Evolutionary conservation across 2,113 vertebrate species (phyloP), one percentile per base, ranked within the genome.

Genomic region (Cromileptes altivelis): DNA sequence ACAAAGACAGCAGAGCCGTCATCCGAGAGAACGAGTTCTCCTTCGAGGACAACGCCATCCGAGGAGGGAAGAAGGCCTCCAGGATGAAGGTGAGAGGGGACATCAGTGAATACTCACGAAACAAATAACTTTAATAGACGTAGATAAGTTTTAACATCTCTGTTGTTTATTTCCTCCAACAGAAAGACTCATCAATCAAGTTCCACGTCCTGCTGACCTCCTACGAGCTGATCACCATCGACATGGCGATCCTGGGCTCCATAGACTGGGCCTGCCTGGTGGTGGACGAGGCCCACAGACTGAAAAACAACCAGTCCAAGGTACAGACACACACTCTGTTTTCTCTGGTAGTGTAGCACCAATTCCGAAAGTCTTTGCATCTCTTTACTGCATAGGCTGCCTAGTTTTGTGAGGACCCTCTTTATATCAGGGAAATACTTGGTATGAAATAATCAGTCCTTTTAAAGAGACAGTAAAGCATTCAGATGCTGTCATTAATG

Each of bases 221-320:
- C 10, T 99, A 99, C 47, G 98, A 99, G 92, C 88, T 99, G 91
- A 99, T 99, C 91, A 99, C 98, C 88, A 99, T 99, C 57, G 98
- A 99, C 89, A 99, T 97, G 97, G 98, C 98, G n/a, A 96, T 98
- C 84, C 92, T 99, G 63, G 98, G 98, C 64, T 99, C 98, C 80
- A 99, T 99, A 42, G 97, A 99, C 87, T 99, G 98, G 98, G 98
- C 98, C 76, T 98, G 98, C 81, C 96, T 99, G 78, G 97, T 99
- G 21, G 98, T 99, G 90, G 98, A 99, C 33, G 98, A 99, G 94
- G 98, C 98, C 68, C 98, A 99, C 94, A 94, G 98, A 25, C 96
- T 99, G 72, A 99, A 99, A 90, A 99, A 99, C 94, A 99, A 99
- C 89, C 98, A 99, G 89, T 99, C 98, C 11, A 99, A 99, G 97